Conservation (phyloP, 2,797 vertebrate genomes). For the Varecia variegata region DNA sequence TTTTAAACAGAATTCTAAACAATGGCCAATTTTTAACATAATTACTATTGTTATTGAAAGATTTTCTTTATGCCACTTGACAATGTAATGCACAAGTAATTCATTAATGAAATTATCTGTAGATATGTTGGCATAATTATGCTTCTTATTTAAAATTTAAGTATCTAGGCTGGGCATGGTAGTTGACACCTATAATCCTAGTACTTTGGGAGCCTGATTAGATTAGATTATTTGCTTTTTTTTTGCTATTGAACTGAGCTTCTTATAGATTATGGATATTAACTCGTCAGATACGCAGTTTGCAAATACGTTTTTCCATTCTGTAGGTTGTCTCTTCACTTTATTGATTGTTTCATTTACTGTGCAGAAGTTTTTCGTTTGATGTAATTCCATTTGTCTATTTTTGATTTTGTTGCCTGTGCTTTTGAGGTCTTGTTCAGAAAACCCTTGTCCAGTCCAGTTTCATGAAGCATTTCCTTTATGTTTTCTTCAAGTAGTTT, state of each 20-base stretch:
- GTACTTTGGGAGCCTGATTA: not conserved
- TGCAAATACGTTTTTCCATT: not conserved
- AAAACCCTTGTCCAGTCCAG: not conserved
- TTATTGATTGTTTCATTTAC: not conserved
- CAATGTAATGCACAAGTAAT: not conserved
- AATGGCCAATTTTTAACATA: not conserved
- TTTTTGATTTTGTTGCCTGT: not conserved
- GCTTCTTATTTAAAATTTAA: constrained; percentile 10
- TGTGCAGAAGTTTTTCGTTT: not conserved
- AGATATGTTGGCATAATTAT: not conserved
- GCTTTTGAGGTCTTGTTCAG: not conserved
- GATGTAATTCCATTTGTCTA: not conserved
- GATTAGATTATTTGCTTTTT: not conserved
- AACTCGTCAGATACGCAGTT: not conserved
- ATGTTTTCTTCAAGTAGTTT: not conserved
- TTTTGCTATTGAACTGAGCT: not conserved
- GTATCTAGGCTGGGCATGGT: not conserved
- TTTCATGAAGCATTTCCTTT: not conserved
- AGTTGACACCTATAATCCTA: not conserved
- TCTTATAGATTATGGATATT: not conserved
- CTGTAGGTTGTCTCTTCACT: not conserved
- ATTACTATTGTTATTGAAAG: not conserved
- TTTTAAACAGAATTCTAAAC: not conserved
- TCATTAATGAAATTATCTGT: not conserved
- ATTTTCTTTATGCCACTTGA: not conserved